Evolutionary conservation across 1,140 invertebrate species (phyloP), one percentile per base, ranked within the genome.

Genomic region (Pseudachorutes palmiensis): DNA sequence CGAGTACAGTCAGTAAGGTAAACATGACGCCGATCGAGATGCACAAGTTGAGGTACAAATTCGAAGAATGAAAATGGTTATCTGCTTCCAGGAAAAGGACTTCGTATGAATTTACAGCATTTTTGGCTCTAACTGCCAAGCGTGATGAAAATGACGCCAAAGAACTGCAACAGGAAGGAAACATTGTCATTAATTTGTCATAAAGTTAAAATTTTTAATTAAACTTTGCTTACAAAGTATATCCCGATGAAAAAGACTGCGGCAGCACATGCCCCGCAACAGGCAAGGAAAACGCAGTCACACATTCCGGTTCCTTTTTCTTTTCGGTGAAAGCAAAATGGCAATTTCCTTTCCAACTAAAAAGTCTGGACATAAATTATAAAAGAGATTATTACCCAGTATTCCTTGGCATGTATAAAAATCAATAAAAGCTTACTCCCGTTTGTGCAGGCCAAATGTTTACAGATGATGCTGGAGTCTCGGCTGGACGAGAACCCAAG

Each of bases 21-120:
- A 66, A 66, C 19, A 66, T 16, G n/a, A 66, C 33, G 2, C 64
- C 64, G 1, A 66, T 66, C 1, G 33, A n/a, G 5, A 66, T 60
- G 31, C 64, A 58, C 29, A 66, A 45, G 19, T 58, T 58, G 28
- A 66, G 58, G 0, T 31, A 41, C 24, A 66, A 14, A 26, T 60
- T 32, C 1, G 29, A 16, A 2, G 1, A 14, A 1, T 26, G 24
- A 14, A 66, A 41, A 9, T 55, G 12, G 12, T 55, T 3, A 22
- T 22, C 24, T 5, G 51, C 5, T 5, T 55, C 5, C 12, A 55
- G 51, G 14, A 55, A 22, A 5, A 55, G 51, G 5, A 19, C 1
- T 1, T 60, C 32, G 28, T 66, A 58, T 1, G 58, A 26, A 9
- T 31, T 31, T 29, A 66, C 9, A 5, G 55, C 64, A 0, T 22